Evolutionary conservation across 2,888 invertebrate genomes (phyloP), one percentile per base, ranked within the genome.

Genomic region (Microctonus brassicae): DNA sequence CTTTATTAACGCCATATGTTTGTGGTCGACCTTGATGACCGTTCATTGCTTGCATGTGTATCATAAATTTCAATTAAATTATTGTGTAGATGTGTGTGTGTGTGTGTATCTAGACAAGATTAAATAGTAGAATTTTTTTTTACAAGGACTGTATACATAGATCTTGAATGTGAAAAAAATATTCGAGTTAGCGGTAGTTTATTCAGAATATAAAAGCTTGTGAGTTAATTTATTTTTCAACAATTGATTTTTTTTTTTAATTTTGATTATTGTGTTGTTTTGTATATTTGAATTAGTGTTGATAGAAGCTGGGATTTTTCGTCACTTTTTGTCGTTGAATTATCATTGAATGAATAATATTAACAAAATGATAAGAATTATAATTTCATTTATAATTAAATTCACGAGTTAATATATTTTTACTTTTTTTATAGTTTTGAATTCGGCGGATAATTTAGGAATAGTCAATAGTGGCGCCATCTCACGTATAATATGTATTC

Each of bases 11-110:
- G 9, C 20, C 29, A 58, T 58, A 33, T 33, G 47, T 17, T 47
- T 17, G 20, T 17, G 7, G 47, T 17, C 74, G 80, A 78, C 81
- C 81, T 81, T 81, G 77, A 75, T 65, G 77, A 70, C 77, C 47
- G 77, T 77, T 47, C 34, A 22, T 36, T 20, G 24, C 20, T 39
- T 62, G 1, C 11, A 58, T 58, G 26, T 24, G 13, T 17, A 58
- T 58, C 17, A 29, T 29, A 34, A 58, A 29, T 58, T 29, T 69
- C 69, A 75, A 70, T 74, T 73, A 72, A 76, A 24, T 47, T 47
- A 47, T 47, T 1, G 7, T 7, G 29, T 47, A n/a, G 7, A 20
- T 47, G 6, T 17, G 17, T 5, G n/a, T n/a, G 6, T 20, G n/a
- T n/a, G 17, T 47, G 17, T 29, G 34, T 78, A 78, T 81, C 76